phyloP scores from a whole-genome alignment of 2,113 vertebrate genomes.

The Rhinopomastus cyanomelas region DNA sequence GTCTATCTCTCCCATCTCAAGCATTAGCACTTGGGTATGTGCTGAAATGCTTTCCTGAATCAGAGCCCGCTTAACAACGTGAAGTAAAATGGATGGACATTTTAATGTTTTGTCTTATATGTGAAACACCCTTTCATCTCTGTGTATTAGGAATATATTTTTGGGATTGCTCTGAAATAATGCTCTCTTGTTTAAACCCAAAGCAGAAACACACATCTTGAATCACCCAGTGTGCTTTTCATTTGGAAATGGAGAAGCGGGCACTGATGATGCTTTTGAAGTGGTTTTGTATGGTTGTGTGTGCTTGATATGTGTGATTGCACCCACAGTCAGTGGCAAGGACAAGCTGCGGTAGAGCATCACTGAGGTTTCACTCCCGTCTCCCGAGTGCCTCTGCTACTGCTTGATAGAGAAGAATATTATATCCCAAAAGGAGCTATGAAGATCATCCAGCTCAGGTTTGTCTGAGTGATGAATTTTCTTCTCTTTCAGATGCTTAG shows the following conservation, averaged over 20 bases:
- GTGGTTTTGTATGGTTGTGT: slow-evolving; percentile 17
- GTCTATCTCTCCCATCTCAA: not conserved
- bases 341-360: not conserved
- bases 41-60: slow-evolving; percentile 21
- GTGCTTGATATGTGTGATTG: not conserved
- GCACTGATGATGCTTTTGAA: slow-evolving; percentile 36
- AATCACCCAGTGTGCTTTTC: slow-evolving; percentile 70
- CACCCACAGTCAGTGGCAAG: not conserved
- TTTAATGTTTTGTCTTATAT: slow-evolving; percentile 55
- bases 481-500: too few species aligned
- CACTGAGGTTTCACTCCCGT: slow-evolving; percentile 9
- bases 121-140: slow-evolving; percentile 58
- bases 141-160: slow-evolving; percentile 71
- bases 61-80: not conserved
- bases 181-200: slow-evolving; percentile 57
- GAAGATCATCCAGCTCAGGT: not conserved
- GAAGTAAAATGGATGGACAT: slow-evolving; percentile 28
- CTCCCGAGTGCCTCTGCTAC: not conserved
- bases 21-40: not conserved
- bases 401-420: slow-evolving; percentile 34
- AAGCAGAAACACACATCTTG: slow-evolving; percentile 66
- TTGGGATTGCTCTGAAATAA: slow-evolving; percentile 70
- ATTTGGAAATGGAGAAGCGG: slow-evolving; percentile 9
- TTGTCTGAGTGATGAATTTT: slow-evolving; percentile 27
- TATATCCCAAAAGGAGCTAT: not conserved